Conservation (phyloP, 2,888 invertebrate genomes). For the Temnothorax unifasciatus region DNA sequence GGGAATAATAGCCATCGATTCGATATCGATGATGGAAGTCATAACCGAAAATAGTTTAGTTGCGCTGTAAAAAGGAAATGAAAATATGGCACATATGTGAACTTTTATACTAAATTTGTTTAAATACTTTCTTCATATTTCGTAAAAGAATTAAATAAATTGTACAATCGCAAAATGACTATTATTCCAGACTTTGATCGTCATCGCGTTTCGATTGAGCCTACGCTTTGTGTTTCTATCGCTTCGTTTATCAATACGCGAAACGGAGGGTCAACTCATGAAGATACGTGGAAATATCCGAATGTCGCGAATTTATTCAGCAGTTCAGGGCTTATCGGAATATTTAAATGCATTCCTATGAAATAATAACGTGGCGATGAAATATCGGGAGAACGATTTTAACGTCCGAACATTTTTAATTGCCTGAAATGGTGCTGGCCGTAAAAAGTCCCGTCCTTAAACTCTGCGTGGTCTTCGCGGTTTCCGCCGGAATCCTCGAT, state of each 20-base stretch:
- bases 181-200: slow-evolving; percentile 13
- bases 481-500: slow-evolving; percentile 34
- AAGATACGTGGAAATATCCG: background rate
- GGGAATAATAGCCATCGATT: background rate
- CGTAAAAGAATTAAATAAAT: background rate
- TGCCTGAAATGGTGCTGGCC: slow-evolving; percentile 9
- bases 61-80: background rate
- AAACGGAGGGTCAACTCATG: background rate
- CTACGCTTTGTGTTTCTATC: background rate
- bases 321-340: background rate
- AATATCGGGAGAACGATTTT: slow-evolving; percentile 24
- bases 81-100: background rate
- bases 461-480: slow-evolving; percentile 21
- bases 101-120: background rate
- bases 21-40: background rate
- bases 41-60: background rate
- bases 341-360: slow-evolving; percentile 8
- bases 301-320: background rate
- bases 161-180: background rate
- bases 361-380: slow-evolving; percentile 4
- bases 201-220: background rate
- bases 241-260: background rate
- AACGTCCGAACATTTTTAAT: slow-evolving; percentile 6
- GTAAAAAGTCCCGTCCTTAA: slow-evolving; percentile 24
- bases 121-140: background rate